Percentiles rank a stretch among this genome's conserved stretches.
Evolutionary conservation across 2,113 vertebrate species (phyloP).

Genomic region (Calonectris borealis): DNA sequence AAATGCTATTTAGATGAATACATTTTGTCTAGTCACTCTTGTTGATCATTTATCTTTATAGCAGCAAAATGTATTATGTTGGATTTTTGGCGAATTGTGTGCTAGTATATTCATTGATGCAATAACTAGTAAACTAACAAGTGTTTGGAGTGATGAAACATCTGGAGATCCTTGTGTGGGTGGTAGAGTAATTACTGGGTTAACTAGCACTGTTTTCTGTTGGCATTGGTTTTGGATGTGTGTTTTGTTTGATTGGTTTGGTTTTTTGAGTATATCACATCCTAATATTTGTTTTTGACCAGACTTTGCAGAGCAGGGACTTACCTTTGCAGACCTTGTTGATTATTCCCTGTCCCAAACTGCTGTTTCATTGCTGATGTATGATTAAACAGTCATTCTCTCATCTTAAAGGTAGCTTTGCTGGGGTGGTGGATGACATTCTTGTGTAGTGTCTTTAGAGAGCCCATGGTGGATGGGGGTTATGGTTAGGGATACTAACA

Average conservation of each 20-base stretch:
- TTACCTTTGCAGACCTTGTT: not conserved
- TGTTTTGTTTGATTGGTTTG: not conserved
- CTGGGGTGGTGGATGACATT: not conserved
- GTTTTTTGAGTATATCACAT: not conserved
- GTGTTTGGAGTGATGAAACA: not conserved
- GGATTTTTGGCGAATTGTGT: not conserved
- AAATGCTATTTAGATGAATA: not conserved
- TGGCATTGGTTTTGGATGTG: not conserved
- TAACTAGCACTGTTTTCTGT: not conserved
- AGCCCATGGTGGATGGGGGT: not conserved
- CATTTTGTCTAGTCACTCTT: not conserved
- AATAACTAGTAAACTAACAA: not conserved
- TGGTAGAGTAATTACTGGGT: not conserved
- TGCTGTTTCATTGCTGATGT: not conserved
- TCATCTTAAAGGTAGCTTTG: not conserved
- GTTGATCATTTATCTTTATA: not conserved
- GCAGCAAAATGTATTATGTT: not conserved
- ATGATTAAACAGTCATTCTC: not conserved
- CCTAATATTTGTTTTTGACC: not conserved
- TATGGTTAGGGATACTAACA: not conserved
- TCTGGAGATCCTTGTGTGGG: not conserved
- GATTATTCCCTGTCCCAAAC: not conserved
- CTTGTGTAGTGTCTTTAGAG: not conserved
- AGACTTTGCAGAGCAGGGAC: not conserved
- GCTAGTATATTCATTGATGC: not conserved